These are phyloP conservation scores for Cyaniris semiargus DNA, from an alignment of 2,888 invertebrate genomes.

Conservation along the genomic window DNA sequence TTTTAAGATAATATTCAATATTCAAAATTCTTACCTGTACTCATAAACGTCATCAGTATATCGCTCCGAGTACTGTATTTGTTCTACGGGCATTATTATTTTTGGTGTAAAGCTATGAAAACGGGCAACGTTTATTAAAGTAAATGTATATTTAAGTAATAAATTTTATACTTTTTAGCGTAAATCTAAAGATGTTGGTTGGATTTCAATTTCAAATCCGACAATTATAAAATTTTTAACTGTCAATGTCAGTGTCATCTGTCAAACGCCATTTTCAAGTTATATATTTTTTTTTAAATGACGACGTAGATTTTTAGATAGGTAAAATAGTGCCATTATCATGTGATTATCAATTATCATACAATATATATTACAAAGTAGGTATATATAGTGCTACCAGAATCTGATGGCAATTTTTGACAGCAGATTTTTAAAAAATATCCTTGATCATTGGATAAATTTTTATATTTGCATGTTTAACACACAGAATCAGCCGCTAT, in stretches of 20 bases:
- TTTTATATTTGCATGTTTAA: too few relatives aligned
- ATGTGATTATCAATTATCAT: too few relatives aligned
- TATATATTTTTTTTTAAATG: not conserved
- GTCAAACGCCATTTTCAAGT: not conserved
- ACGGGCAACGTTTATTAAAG: not conserved
- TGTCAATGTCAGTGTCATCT: not conserved
- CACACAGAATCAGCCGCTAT: too few relatives aligned
- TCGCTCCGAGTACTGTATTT: slow-evolving; percentile 96
- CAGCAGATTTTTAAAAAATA: too few relatives aligned
- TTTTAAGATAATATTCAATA: not conserved
- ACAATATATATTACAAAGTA: too few relatives aligned
- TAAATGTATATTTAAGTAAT: not conserved
- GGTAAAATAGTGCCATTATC: not conserved
- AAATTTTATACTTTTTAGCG: not conserved
- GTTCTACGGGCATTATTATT: slow-evolving; percentile 84
- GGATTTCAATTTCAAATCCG: not conserved
- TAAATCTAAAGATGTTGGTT: not conserved
- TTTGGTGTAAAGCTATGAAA: slow-evolving; percentile 13
- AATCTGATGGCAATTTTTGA: too few relatives aligned
- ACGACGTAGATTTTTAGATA: not conserved
- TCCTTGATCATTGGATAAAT: too few relatives aligned
- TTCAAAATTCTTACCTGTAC: slow-evolving; percentile 84
- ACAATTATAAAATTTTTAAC: not conserved
- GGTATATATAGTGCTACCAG: too few relatives aligned
- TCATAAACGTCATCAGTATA: slow-evolving; percentile 93